Percentiles rank a stretch among this genome's conserved stretches.
Evolutionary conservation across 2,797 vertebrate species (phyloP).

Genomic region (Enteromius anoplus): DNA sequence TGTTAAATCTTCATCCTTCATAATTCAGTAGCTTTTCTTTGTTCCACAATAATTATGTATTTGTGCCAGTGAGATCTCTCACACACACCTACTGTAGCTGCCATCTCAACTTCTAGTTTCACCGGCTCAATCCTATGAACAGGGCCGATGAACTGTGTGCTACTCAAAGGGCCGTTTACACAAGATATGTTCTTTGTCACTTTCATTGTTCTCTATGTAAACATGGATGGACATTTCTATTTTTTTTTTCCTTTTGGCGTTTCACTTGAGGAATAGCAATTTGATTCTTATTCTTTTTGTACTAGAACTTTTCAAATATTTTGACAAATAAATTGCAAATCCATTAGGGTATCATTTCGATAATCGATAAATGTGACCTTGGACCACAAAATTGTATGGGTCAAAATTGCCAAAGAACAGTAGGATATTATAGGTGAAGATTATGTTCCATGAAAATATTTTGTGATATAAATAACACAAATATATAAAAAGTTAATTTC

Average conservation of each 20-base stretch:
- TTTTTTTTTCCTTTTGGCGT: background rate
- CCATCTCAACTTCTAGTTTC: background rate
- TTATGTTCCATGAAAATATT: too few species aligned
- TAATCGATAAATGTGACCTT: too few species aligned
- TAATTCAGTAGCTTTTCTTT: conserved; percentile 14
- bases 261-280: background rate
- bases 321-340: background rate
- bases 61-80: background rate
- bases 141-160: background rate
- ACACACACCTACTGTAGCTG: background rate
- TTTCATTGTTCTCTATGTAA: background rate
- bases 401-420: too few species aligned
- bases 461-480: too few species aligned
- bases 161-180: background rate
- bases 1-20: conserved; percentile 17
- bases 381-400: too few species aligned
- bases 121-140: background rate
- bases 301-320: background rate
- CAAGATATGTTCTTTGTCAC: background rate
- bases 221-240: background rate
- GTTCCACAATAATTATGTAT: conserved; percentile 2
- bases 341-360: too few species aligned
- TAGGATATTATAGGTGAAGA: too few species aligned
- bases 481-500: too few species aligned
- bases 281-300: background rate